Evolutionary conservation across 2,888 invertebrate species (phyloP).

Genomic region (Pandemis cinnamomeana): DNA sequence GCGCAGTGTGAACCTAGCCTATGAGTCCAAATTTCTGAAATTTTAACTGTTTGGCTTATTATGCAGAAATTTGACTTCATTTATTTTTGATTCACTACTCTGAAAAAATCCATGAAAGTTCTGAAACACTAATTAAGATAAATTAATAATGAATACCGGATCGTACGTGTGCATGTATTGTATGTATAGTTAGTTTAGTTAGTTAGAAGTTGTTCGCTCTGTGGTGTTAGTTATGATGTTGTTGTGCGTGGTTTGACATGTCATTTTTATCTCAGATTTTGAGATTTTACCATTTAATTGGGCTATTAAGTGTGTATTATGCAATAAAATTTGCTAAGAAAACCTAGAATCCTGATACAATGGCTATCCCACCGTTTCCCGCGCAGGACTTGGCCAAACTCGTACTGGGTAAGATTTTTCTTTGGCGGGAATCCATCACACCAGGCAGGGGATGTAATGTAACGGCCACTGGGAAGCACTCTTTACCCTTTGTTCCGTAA

Average conservation of each 20-base stretch:
- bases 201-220: not conserved
- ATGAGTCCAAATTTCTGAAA: too few species aligned
- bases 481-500: slow-evolving; percentile 27
- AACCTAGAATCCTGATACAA: slow-evolving; percentile 44
- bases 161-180: too few species aligned
- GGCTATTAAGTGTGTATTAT: slow-evolving; percentile 22
- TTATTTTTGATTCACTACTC: too few species aligned
- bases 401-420: slow-evolving; percentile 70
- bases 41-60: too few species aligned
- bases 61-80: too few species aligned
- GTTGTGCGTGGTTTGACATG: slow-evolving; percentile 39
- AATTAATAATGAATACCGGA: too few species aligned
- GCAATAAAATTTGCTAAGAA: slow-evolving; percentile 19
- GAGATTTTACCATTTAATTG: slow-evolving; percentile 15
- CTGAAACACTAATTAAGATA: too few species aligned
- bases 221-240: slow-evolving; percentile 8
- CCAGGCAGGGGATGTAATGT: slow-evolving; percentile 41
- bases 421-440: slow-evolving; percentile 74
- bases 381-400: slow-evolving; percentile 78
- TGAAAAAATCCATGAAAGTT: too few species aligned
- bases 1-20: too few species aligned
- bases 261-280: slow-evolving; percentile 32
- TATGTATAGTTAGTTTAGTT: not conserved
- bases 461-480: slow-evolving; percentile 46
- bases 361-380: slow-evolving; percentile 76